phyloP scores from a whole-genome alignment of 2,797 vertebrate genomes.

The Chelon labrosus region DNA sequence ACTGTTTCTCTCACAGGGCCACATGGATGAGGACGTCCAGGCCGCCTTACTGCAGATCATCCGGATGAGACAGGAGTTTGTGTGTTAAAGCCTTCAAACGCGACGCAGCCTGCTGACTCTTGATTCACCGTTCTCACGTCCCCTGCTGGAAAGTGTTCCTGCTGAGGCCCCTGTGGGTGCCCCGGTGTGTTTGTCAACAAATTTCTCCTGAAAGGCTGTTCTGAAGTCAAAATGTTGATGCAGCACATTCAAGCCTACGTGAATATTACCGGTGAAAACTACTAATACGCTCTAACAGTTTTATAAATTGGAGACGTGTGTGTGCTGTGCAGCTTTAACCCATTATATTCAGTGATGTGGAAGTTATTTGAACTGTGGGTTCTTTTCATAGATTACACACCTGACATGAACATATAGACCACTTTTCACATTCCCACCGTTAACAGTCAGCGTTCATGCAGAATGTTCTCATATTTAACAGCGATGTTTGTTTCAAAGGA shows the following conservation, averaged over 20 bases:
- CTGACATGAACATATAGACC: constrained; percentile 54
- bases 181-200: constrained; percentile 8
- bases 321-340: constrained; percentile 15
- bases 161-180: constrained; percentile 68
- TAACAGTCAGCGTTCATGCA: constrained; percentile 42
- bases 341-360: constrained; percentile 14
- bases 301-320: constrained; percentile 10
- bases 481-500: constrained; percentile 9
- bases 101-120: constrained; percentile 64
- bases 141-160: constrained; percentile 23
- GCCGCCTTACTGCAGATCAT: constrained; percentile 97
- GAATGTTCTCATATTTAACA: constrained; percentile 20
- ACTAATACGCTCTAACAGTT: constrained; percentile 1
- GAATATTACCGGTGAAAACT: constrained; percentile 21
- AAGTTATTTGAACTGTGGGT: constrained; percentile 29
- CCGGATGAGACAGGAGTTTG: constrained; percentile 96
- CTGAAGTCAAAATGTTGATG: constrained; percentile 1
- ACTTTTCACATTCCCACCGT: constrained; percentile 75
- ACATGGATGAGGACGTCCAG: constrained; percentile 99
- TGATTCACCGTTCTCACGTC: constrained; percentile 54
- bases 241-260: constrained; percentile 13
- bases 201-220: constrained; percentile 19
- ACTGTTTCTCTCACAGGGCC: constrained; percentile 85
- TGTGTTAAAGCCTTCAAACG: constrained; percentile 86
- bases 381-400: constrained; percentile 17